These are phyloP conservation scores for Propithecus perrieri DNA, from an alignment of 2,797 vertebrate genomes.

Conservation along the genomic window DNA sequence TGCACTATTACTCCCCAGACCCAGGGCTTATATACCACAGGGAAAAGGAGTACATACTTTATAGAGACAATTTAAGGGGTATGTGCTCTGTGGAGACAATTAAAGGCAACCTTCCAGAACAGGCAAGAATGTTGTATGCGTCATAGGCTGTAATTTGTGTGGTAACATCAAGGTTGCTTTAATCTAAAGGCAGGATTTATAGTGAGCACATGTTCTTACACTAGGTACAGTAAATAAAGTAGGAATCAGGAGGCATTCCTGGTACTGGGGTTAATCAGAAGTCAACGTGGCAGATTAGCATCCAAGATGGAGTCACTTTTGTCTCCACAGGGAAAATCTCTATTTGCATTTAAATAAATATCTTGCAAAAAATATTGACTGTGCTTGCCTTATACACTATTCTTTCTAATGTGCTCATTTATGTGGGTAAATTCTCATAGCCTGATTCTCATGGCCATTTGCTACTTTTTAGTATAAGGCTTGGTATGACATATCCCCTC, in stretches of 20 bases:
- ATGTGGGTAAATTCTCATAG: not conserved
- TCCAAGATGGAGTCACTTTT: not conserved
- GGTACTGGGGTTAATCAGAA: not conserved
- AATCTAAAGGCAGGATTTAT: not conserved
- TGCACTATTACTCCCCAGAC: too few relatives aligned
- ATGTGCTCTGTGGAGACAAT: too few relatives aligned
- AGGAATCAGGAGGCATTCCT: not conserved
- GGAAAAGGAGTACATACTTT: too few relatives aligned
- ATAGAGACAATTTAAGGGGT: too few relatives aligned
- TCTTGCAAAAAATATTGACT: not conserved
- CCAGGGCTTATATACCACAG: too few relatives aligned
- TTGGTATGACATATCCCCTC: not conserved
- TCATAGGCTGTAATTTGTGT: not conserved
- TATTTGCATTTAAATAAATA: constrained; percentile 51
- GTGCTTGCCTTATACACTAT: not conserved
- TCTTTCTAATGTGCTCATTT: not conserved
- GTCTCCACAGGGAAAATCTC: not conserved
- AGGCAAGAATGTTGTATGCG: too few relatives aligned
- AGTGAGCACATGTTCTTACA: not conserved
- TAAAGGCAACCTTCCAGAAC: too few relatives aligned
- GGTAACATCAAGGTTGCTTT: not conserved
- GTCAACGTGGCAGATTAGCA: not conserved
- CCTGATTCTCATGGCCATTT: constrained; percentile 34
- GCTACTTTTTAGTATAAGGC: not conserved
- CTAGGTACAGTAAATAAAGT: not conserved